Percentiles rank a stretch among this genome's conserved stretches.
Evolutionary conservation across 2,113 vertebrate genomes (phyloP).

Genomic region (Loxodonta africana): DNA sequence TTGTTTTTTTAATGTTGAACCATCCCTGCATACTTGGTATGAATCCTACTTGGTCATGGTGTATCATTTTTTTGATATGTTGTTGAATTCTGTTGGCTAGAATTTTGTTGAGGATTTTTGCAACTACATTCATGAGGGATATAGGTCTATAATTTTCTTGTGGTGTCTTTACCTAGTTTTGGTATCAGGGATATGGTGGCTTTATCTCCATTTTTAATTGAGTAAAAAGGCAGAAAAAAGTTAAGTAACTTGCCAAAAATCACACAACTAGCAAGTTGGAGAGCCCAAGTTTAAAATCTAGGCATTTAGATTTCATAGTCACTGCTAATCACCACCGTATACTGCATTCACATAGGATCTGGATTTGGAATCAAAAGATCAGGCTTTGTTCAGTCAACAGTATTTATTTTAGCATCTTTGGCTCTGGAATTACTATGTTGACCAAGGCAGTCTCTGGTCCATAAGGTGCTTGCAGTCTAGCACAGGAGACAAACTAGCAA

Average conservation of each 20-base stretch:
- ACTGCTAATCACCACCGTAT: not conserved
- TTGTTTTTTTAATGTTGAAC: too few relatives aligned
- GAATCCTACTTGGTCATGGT: too few relatives aligned
- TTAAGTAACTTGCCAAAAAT: not conserved
- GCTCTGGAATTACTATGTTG: not conserved
- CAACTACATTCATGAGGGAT: too few relatives aligned
- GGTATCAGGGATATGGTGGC: too few relatives aligned
- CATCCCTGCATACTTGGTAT: too few relatives aligned
- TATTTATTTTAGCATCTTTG: slow-evolving; percentile 12
- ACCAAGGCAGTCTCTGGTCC: not conserved
- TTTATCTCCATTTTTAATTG: slow-evolving; percentile 46
- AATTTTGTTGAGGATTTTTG: too few relatives aligned
- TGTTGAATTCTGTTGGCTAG: too few relatives aligned
- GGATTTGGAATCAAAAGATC: slow-evolving; percentile 19
- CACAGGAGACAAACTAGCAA: not conserved
- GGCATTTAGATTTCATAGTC: not conserved
- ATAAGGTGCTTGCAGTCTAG: not conserved
- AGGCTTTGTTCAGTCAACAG: not conserved
- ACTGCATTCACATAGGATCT: not conserved
- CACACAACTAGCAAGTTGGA: not conserved
- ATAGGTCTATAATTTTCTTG: too few relatives aligned
- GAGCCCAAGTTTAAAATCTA: not conserved
- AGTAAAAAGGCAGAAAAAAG: not conserved
- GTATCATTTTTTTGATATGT: too few relatives aligned
- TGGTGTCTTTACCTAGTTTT: too few relatives aligned